Conservation (phyloP, 2,888 invertebrate genomes). For the Eilema griseolum region DNA sequence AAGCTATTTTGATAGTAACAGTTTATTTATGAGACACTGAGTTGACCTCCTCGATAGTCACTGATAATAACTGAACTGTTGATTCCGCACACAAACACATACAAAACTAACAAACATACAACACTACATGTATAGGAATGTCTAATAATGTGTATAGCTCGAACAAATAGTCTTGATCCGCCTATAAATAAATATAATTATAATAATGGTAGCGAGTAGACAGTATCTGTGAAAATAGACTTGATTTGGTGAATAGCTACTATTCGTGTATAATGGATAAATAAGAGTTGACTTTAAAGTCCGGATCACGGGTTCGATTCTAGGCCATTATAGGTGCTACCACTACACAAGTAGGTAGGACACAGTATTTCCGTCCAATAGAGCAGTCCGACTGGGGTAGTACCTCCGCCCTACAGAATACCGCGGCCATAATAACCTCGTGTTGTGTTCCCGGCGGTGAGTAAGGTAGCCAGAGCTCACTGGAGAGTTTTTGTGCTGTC, state of each 20-base stretch:
- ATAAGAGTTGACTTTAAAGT: too few species aligned
- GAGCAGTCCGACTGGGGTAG: too few species aligned
- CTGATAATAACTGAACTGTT: constrained; percentile 41
- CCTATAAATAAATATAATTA: not conserved
- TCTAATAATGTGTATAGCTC: constrained; percentile 26
- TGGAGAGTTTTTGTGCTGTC: too few species aligned
- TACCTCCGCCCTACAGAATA: too few species aligned
- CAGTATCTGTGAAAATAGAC: not conserved
- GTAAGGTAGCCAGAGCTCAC: too few species aligned
- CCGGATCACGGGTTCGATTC: too few species aligned
- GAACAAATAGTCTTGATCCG: constrained; percentile 17
- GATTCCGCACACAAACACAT: not conserved
- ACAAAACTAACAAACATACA: not conserved
- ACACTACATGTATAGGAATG: constrained; percentile 10
- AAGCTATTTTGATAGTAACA: not conserved
- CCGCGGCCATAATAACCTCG: too few species aligned
- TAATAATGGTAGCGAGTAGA: not conserved
- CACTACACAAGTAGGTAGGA: too few species aligned
- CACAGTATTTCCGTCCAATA: too few species aligned
- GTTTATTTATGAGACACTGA: not conserved
- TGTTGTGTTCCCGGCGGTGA: too few species aligned
- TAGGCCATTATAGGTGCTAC: too few species aligned
- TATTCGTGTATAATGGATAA: not conserved
- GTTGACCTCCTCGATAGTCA: constrained; percentile 31
- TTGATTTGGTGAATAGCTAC: not conserved